Base-by-base conservation (phyloP, 2,888 invertebrate genomes). In the Ophion ventricosus region DNA sequence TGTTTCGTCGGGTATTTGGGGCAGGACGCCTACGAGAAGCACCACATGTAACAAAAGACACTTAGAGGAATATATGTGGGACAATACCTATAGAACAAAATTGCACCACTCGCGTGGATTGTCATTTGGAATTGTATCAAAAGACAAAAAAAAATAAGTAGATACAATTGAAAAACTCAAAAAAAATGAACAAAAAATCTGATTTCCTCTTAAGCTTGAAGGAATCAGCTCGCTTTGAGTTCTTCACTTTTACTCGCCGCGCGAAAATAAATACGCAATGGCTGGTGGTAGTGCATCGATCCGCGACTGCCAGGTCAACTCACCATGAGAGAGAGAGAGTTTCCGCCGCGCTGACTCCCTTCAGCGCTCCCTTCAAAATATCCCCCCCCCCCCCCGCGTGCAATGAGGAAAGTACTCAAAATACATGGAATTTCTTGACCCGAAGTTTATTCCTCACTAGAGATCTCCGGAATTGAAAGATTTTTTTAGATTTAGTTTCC, bases 1-100 rank as follows among this genome's bases (percentile, higher is more conserved):
- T 90, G 90, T 91, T 91, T 89, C 90, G 88, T 87, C 85, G 88
- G 87, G 89, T 91, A 90, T 91, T 89, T 90, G 89, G 90, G 89
- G 86, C 90, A 89, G 85, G 78, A 84, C 77, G 85, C 69, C 80
- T 79, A 69, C 61, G 43, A 64, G 66, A 64, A 73, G 35, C 69
- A 64, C 67, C 20, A 40, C 66, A 49, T 59, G 26, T 56, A 54
- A 11, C 43, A 43, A 64, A 57, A 66, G 57, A 43, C 23, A 23
- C 61, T 54, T 40, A 5, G 8, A 29, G 23, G 23, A n/a, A 61
- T 63, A 61, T 29, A 23, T 26, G 20, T 40, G 14, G 23, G 61
- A 25, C 66, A 66, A 57, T 23, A 17, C 17, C 23, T 64, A 56
- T 54, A 35, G 20, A 76, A 35, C 59, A 57, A 43, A 76, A 66